Evolutionary conservation across 2,888 invertebrate genomes (phyloP), one percentile per base, ranked within the genome.

Genomic region (Volucella zonaria): DNA sequence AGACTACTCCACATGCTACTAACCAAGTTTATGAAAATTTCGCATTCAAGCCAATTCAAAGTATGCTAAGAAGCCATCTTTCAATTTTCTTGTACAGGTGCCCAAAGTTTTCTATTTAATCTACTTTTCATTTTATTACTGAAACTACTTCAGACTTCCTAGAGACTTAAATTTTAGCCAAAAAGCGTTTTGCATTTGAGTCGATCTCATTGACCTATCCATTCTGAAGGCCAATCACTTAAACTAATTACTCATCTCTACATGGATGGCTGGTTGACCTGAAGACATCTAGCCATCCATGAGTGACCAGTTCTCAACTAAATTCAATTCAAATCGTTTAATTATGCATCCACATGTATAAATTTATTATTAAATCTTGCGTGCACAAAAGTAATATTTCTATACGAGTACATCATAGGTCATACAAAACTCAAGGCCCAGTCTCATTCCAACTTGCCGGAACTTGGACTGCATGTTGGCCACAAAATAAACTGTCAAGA

Each of bases 401-500:
- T 31, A 31, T 31, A n/a, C n/a, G n/a, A n/a, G n/a, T n/a, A 6
- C 6, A 31, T 31, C 2, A 6, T 6, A 31, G 31, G 31, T 6
- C 31, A 58, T 42, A 51, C 76, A 76, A 54, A 49, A 66, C 40
- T 47, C 51, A 11, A n/a, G 2, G 8, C 52, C 11, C 38, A 2
- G 1, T 0, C 43, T 11, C 12, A 49, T 11, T 10, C 12, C 31
- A 1, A 15, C 3, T 58, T 14, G 38, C 23, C 38, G 43, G 51
- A 58, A 43, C 49, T 62, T 71, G n/a, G 31, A 14, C 45, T 15
- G n/a, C 18, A 45, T 66, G 10, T 12, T n/a, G 71, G 52, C 73
- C 79, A 42, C 79, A 79, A 66, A 62, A 78, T 49, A 58, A 66
- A 58, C 79, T 52, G 42, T n/a, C 49, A 45, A 59, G 52, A 18